Evolutionary conservation across 2,113 vertebrate genomes (phyloP), one percentile per base, ranked within the genome.

Genomic region (Piaya cayana): DNA sequence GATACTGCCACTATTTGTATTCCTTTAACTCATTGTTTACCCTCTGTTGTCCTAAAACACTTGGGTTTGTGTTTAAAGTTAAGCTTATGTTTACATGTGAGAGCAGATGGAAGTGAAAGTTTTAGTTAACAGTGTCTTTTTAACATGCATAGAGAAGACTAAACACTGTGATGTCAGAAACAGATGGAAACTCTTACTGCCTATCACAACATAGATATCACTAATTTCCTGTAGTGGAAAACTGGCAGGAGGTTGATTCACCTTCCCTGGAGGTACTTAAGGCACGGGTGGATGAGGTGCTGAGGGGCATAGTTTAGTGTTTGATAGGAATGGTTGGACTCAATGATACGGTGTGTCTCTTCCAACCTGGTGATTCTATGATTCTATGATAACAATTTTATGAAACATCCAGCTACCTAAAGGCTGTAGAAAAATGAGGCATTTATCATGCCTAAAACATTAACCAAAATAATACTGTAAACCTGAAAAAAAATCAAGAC

Each of bases 51-150:
- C 32, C n/a, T 47, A 49, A 76, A 88, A 43, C 36, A 21, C 56
- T 58, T 7, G 45, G 5, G 14, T 80, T 82, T 55, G 50, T 74
- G 55, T 42, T 72, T 39, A 39, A 74, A 76, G 42, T 68, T 68
- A 80, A 83, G n/a, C 71, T 91, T 88, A 62, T 62, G 75, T 65
- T 95, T 65, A 86, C 67, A 68, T 88, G 72, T 65, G 68, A 90
- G 30, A 95, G 86, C 86, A 95, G 89, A 92, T 88, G 86, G 83
- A 67, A 95, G 12, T 23, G 49, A 5, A 80, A 72, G 29, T 80
- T 95, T 60, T 15, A 52, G 59, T 39, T 55, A 37, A 42, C 1
- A 4, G 17, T 47, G 71, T n/a, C 49, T 65, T 79, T 82, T 85
- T 60, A 80, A 53, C 12, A n/a, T 5, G n/a, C 14, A 7, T 47